Conservation (phyloP, 2,797 vertebrate genomes). For the Apogon hyalosoma region DNA sequence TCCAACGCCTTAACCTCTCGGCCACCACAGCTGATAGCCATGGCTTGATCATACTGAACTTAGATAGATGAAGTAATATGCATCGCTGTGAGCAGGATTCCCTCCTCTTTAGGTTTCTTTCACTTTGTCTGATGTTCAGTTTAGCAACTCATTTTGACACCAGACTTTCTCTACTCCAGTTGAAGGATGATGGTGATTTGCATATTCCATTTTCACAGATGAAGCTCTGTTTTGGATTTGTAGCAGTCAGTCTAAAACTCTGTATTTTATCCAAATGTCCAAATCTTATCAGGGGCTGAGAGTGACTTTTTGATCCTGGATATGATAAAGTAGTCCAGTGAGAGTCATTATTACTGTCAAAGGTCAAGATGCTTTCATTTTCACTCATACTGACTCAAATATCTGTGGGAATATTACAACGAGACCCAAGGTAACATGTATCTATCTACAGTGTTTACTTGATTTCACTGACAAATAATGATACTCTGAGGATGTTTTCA, state of each 20-base stretch:
- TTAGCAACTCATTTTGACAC: slow-evolving; percentile 48
- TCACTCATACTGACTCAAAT: slow-evolving; percentile 18
- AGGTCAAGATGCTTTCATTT: slow-evolving; percentile 22
- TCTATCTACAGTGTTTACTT: slow-evolving; percentile 28
- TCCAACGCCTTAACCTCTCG: too few relatives aligned
- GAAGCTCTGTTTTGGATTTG: slow-evolving; percentile 54
- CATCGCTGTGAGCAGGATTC: too few relatives aligned
- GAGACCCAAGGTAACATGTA: slow-evolving; percentile 23
- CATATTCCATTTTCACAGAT: slow-evolving; percentile 44
- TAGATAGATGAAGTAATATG: too few relatives aligned
- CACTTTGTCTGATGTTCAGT: slow-evolving; percentile 43
- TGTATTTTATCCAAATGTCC: slow-evolving; percentile 43
- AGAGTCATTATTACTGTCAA: slow-evolving; percentile 7
- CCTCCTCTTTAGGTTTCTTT: neutral
- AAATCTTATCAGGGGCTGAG: slow-evolving; percentile 29
- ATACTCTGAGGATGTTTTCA: slow-evolving; percentile 52
- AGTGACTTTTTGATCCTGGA: slow-evolving; percentile 34
- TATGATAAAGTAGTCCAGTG: slow-evolving; percentile 1
- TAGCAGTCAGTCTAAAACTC: slow-evolving; percentile 40
- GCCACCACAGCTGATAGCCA: too few relatives aligned
- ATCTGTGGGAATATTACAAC: slow-evolving; percentile 21
- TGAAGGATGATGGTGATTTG: slow-evolving; percentile 41
- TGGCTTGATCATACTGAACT: too few relatives aligned
- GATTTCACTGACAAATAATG: slow-evolving; percentile 41
- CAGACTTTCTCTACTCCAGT: slow-evolving; percentile 41